These are phyloP conservation scores for Psittacula derbiana DNA, from an alignment of 2,797 vertebrate species.

Conservation along the genomic window DNA sequence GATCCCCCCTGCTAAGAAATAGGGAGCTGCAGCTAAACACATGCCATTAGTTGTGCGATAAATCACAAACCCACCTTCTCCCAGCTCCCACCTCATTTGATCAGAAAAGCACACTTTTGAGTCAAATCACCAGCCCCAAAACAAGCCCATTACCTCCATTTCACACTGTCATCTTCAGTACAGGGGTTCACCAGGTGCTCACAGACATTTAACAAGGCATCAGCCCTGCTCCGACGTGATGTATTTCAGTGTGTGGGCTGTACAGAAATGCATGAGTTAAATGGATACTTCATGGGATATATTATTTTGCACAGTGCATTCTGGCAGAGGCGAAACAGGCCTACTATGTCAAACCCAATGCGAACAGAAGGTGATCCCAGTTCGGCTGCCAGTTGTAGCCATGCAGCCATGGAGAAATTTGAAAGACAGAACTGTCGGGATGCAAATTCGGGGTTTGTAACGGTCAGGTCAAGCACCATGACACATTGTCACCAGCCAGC, in stretches of 20 bases:
- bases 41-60: no score
- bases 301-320: neutral
- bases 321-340: neutral
- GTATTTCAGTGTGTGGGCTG: neutral
- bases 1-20: fast-evolving
- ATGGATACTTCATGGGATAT: neutral
- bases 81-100: fast-evolving
- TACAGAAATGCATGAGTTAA: fast-evolving
- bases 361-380: neutral
- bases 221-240: neutral
- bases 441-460: neutral
- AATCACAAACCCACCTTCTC: neutral
- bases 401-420: neutral
- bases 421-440: fast-evolving
- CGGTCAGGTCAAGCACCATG: fast-evolving
- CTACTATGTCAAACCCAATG: neutral
- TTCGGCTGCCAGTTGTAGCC: neutral
- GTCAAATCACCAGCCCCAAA: no score
- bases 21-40: neutral
- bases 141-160: fast-evolving
- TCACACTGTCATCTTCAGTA: fast-evolving
- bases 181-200: fast-evolving
- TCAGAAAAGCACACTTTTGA: neutral
- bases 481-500: neutral
- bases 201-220: fast-evolving